These are phyloP conservation scores for Sus scrofa DNA, from an alignment of 2,113 vertebrate genomes.

Conservation along the genomic window T2T-Sscrofa CM000813.6:113152001-113152500, in stretches of 20 bases:
- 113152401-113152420: background rate
- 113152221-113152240: background rate
- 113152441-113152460: background rate
- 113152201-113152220: background rate
- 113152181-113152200: background rate
- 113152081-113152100: too few relatives aligned
- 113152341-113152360: background rate
- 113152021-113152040: background rate
- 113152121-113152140: background rate
- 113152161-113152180: background rate
- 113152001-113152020: background rate
- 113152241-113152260: background rate
- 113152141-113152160: background rate
- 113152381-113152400: background rate
- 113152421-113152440: background rate
- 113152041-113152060: background rate
- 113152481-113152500: background rate
- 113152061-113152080: background rate
- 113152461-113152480: background rate
- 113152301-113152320: background rate
- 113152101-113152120: background rate
- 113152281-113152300: background rate
- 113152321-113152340: background rate
- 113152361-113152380: accelerated
- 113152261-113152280: background rate